Conservation (phyloP, 2,888 invertebrate species). For the Agonopterix alstromeriana region DNA sequence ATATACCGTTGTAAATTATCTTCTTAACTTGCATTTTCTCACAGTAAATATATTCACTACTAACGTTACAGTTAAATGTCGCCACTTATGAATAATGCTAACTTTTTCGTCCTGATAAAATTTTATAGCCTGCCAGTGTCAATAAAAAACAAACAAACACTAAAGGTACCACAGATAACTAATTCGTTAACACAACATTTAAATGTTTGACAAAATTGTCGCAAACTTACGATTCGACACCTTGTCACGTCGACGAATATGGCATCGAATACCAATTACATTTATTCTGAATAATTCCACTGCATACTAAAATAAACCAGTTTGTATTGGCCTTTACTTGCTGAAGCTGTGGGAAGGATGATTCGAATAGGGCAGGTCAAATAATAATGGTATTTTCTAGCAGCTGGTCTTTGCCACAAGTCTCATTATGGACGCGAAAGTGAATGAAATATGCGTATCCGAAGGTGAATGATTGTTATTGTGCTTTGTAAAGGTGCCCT, state of each 20-base stretch:
- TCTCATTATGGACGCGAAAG: slow-evolving; percentile 24
- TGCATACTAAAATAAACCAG: slow-evolving; percentile 24
- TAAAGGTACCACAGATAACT: too few relatives aligned
- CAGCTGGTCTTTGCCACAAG: slow-evolving; percentile 10
- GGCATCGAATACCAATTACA: slow-evolving; percentile 40
- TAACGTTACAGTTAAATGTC: too few relatives aligned
- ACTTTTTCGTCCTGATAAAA: too few relatives aligned
- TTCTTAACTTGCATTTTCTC: background rate
- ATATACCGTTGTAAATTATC: slow-evolving; percentile 1
- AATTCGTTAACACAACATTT: too few relatives aligned
- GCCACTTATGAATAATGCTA: too few relatives aligned
- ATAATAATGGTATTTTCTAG: slow-evolving; percentile 8
- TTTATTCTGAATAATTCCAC: slow-evolving; percentile 35
- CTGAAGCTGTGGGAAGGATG: background rate
- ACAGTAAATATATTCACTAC: too few relatives aligned
- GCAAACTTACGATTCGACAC: slow-evolving; percentile 2
- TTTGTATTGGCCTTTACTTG: slow-evolving; percentile 9
- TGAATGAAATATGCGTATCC: slow-evolving; percentile 21
- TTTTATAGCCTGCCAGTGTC: too few relatives aligned
- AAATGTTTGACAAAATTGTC: background rate
- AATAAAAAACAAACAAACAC: too few relatives aligned
- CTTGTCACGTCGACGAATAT: slow-evolving; percentile 22
- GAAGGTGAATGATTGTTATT: slow-evolving; percentile 16
- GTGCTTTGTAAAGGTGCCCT: slow-evolving; percentile 3
- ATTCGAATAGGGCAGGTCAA: slow-evolving; percentile 11